Evolutionary conservation across 2,113 vertebrate species (phyloP).

Genomic region (Diglossa brunneiventris): DNA sequence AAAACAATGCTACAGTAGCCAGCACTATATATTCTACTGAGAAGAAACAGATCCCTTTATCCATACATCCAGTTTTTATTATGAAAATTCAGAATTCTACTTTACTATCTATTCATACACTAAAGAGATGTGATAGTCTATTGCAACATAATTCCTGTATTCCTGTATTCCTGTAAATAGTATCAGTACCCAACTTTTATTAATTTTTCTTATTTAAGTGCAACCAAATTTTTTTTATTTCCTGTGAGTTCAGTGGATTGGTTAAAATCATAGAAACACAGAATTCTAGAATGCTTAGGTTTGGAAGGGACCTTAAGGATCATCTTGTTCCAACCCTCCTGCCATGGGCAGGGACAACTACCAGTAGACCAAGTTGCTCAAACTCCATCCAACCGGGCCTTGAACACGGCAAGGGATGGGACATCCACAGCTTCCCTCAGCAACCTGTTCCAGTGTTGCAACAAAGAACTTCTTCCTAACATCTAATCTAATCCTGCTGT

Average conservation of each 20-base stretch:
- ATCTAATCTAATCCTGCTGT: not conserved
- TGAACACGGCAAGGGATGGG: not conserved
- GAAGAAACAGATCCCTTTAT: not conserved
- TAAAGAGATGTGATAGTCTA: not conserved
- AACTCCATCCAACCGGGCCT: not conserved
- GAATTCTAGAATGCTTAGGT: not conserved
- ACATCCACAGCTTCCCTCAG: not conserved
- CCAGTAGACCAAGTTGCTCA: not conserved
- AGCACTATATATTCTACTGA: not conserved
- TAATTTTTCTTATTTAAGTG: not conserved
- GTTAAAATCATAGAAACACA: not conserved
- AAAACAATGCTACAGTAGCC: not conserved
- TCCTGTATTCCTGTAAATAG: not conserved
- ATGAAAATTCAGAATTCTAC: not conserved
- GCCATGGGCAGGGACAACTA: not conserved
- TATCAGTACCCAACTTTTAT: not conserved
- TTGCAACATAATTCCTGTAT: not conserved
- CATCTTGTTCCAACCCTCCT: accelerated
- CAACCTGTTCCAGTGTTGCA: not conserved
- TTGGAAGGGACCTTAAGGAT: not conserved
- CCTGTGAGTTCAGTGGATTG: not conserved
- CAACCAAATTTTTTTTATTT: not conserved
- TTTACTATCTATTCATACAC: not conserved
- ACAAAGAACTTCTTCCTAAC: not conserved
- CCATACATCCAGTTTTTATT: not conserved